These are phyloP conservation scores for Rhombomys opimus DNA, from an alignment of 2,113 vertebrate genomes.

Conservation along the genomic window DNA sequence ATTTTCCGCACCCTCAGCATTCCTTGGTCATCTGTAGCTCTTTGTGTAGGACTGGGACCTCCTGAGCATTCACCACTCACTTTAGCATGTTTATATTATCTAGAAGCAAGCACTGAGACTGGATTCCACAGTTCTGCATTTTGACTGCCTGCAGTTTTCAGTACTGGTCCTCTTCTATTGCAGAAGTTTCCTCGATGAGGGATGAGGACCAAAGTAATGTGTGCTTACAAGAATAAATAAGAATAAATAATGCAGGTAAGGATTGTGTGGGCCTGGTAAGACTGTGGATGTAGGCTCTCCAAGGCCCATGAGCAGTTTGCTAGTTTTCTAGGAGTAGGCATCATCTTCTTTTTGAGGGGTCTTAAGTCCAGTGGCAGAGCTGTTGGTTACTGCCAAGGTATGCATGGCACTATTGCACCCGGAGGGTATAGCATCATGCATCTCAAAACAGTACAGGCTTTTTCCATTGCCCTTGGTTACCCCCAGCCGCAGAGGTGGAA, in stretches of 20 bases:
- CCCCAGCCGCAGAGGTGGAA: not conserved
- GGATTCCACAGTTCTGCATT: not conserved
- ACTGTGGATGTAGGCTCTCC: not conserved
- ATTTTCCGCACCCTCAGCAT: no score
- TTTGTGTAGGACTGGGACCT: not conserved
- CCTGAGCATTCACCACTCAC: not conserved
- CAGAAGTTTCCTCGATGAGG: not conserved
- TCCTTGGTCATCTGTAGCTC: not conserved
- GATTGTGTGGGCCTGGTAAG: not conserved
- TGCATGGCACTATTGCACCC: not conserved
- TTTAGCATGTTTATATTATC: not conserved
- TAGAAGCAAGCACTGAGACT: not conserved
- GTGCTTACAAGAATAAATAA: not conserved
- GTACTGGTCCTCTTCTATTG: not conserved
- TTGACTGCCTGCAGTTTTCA: not conserved
- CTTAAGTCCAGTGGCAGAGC: not conserved
- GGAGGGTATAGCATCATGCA: not conserved
- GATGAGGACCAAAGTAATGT: not conserved
- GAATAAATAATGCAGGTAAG: not conserved
- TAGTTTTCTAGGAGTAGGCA: not conserved
- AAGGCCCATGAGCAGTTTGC: not conserved
- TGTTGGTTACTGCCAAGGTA: not conserved
- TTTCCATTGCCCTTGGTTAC: no score
- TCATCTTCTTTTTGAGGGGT: not conserved
- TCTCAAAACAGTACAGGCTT: not conserved